These are phyloP conservation scores for Sula dactylatra DNA, from an alignment of 2,113 vertebrate genomes.

Conservation along the genomic window DNA sequence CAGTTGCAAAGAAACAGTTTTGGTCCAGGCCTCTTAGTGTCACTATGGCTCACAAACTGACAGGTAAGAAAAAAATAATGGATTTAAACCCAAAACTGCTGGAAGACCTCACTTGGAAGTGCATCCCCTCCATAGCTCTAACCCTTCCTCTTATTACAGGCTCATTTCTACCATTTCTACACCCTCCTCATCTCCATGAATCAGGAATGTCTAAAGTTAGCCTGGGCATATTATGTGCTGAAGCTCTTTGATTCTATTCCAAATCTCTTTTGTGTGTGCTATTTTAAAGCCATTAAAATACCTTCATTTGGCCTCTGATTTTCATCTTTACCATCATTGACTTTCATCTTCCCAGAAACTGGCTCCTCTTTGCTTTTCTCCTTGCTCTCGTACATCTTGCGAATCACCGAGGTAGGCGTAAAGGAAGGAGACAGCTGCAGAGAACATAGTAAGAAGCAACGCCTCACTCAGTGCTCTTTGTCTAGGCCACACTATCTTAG, in stretches of 20 bases:
- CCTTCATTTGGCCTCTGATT: conserved; percentile 81
- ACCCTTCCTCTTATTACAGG: not conserved
- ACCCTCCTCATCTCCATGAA: not conserved
- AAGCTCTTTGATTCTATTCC: not conserved
- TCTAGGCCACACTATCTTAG: not conserved
- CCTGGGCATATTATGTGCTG: not conserved
- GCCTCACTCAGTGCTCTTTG: not conserved
- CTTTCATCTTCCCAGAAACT: conserved; percentile 68
- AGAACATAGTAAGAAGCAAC: not conserved
- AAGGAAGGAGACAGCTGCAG: conserved; percentile 93
- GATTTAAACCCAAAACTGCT: not conserved
- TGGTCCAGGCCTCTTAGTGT: not conserved
- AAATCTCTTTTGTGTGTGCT: not conserved
- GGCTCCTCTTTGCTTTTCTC: conserved; percentile 92
- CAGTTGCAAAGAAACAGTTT: not conserved
- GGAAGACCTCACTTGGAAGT: not conserved
- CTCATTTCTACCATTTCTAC: not conserved
- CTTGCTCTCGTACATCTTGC: conserved; percentile 98
- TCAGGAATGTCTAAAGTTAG: not conserved
- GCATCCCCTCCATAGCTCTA: not conserved
- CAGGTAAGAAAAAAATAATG: not conserved
- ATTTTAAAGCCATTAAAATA: conserved; percentile 58
- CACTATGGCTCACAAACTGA: not conserved
- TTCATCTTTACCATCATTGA: conserved; percentile 82
- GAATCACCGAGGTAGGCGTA: conserved; percentile 97